These are phyloP conservation scores for Lamproptera curius DNA, from an alignment of 2,888 invertebrate species.

Conservation along the genomic window DNA sequence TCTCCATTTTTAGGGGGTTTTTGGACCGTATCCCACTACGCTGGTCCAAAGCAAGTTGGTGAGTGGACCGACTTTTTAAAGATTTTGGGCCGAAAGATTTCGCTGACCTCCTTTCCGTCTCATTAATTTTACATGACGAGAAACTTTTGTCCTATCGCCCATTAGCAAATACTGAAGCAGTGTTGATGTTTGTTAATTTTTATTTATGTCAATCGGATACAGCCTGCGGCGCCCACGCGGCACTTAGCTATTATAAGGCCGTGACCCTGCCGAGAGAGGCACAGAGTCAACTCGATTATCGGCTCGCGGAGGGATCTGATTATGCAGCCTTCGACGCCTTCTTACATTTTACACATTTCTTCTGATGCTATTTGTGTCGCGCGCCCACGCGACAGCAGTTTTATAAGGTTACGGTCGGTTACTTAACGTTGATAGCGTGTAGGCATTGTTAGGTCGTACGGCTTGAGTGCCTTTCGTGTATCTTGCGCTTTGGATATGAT, in stretches of 20 bases:
- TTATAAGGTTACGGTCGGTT: background rate
- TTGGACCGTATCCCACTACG: too few relatives aligned
- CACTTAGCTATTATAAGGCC: background rate
- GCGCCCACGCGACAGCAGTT: background rate
- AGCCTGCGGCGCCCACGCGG: background rate
- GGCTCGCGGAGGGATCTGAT: conserved; percentile 20
- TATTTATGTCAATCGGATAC: background rate
- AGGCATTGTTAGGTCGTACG: background rate
- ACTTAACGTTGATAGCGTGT: conserved; percentile 1
- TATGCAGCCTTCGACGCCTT: conserved; percentile 16
- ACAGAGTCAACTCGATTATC: conserved; percentile 19
- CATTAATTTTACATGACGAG: too few relatives aligned
- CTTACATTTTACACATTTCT: background rate
- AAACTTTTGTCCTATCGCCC: too few relatives aligned
- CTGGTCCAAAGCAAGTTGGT: too few relatives aligned
- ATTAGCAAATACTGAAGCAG: too few relatives aligned
- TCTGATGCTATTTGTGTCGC: background rate
- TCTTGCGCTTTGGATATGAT: background rate
- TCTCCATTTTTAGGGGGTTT: too few relatives aligned
- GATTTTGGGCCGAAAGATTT: too few relatives aligned
- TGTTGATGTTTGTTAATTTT: too few relatives aligned
- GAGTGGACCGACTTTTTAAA: too few relatives aligned
- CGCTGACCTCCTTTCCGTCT: too few relatives aligned
- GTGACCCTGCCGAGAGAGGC: background rate
- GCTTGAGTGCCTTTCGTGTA: background rate